These are phyloP conservation scores for Luidia sarsii DNA, from an alignment of 53 echinoderm and acorn worm species.

Conservation along the genomic window DNA sequence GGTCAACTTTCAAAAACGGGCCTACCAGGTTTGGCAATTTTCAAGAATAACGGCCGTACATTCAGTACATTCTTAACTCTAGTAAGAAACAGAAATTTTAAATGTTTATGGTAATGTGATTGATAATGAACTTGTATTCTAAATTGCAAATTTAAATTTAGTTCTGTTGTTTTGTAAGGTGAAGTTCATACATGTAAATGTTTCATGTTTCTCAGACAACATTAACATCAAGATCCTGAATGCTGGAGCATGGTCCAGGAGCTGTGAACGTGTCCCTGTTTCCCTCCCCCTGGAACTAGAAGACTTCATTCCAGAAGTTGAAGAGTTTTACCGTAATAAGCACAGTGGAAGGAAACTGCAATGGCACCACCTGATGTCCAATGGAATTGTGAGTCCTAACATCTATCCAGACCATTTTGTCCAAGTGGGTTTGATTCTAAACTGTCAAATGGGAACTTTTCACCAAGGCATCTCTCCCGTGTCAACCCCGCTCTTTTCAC, in stretches of 20 bases:
- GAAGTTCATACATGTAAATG: too few relatives aligned
- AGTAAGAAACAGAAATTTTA: too few relatives aligned
- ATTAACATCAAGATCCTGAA: conserved; percentile 99
- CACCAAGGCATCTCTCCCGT: too few relatives aligned
- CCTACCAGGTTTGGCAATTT: too few relatives aligned
- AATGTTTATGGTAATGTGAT: too few relatives aligned
- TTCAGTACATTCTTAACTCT: too few relatives aligned
- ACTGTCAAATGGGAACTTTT: neutral
- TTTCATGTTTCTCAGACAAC: conserved; percentile 75
- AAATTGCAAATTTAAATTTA: too few relatives aligned
- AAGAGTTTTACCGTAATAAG: conserved; percentile 97
- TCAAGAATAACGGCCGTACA: too few relatives aligned
- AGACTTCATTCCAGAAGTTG: conserved; percentile 97
- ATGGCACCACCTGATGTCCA: conserved; percentile 99
- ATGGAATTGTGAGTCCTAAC: conserved; percentile 92
- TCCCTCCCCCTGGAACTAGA: conserved; percentile 92
- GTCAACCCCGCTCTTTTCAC: too few relatives aligned
- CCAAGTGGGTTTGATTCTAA: neutral
- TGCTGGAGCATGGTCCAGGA: conserved; percentile 98
- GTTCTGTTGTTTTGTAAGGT: too few relatives aligned
- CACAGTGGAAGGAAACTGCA: conserved; percentile 97
- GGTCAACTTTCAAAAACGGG: too few relatives aligned
- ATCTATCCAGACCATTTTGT: neutral
- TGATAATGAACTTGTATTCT: too few relatives aligned
- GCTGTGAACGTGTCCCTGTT: conserved; percentile 92